Conservation (phyloP, 2,888 invertebrate species). For the Andrena dorsata region DNA sequence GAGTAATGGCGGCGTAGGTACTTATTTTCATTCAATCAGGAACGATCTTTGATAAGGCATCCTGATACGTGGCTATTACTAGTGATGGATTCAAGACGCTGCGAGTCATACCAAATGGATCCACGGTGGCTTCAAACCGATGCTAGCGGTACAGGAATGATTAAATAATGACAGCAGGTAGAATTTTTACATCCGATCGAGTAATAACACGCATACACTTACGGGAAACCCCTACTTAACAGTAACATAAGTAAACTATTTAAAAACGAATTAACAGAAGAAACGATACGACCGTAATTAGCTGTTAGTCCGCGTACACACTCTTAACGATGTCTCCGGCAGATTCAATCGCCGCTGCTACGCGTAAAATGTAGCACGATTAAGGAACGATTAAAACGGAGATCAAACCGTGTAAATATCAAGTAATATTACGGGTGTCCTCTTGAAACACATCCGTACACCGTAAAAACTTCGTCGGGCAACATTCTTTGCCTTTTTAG, state of each 20-base stretch:
- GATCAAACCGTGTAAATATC: neutral
- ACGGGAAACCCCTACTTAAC: neutral
- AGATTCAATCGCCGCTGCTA: neutral
- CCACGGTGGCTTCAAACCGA: neutral
- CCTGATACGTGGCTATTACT: conserved; percentile 15
- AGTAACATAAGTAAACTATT: neutral
- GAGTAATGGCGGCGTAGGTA: conserved; percentile 15
- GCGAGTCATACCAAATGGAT: neutral
- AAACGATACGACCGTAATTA: neutral
- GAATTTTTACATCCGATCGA: neutral
- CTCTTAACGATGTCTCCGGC: neutral
- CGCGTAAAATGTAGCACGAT: neutral
- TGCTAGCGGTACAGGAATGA: neutral
- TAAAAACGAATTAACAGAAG: neutral
- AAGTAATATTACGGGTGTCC: neutral
- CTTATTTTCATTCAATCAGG: conserved; percentile 33
- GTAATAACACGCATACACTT: neutral
- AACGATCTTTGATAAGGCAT: conserved; percentile 18
- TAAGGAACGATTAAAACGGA: neutral
- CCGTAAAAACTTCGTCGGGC: neutral
- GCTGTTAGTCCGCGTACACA: neutral
- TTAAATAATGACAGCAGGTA: neutral
- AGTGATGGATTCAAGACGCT: conserved; percentile 3
- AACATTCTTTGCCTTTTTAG: neutral
- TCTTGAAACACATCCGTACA: neutral